phyloP scores from a whole-genome alignment of 2,888 invertebrate species.

The Pandemis cinnamomeana region DNA sequence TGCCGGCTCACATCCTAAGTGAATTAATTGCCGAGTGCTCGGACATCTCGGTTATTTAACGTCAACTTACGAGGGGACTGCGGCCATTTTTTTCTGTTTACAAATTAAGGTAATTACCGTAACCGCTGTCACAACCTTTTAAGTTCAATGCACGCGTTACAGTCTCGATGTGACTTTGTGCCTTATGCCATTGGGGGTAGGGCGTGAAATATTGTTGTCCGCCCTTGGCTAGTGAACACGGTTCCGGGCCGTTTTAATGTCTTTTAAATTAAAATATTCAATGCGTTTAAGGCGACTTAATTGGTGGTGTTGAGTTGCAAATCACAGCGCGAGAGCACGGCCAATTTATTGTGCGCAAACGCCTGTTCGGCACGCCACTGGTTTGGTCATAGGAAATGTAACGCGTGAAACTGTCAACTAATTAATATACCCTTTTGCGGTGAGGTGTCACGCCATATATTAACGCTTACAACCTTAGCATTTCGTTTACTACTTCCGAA shows the following conservation, averaged over 20 bases:
- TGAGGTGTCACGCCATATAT: slow-evolving; percentile 34
- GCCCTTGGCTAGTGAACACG: slow-evolving; percentile 60
- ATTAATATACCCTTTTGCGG: slow-evolving; percentile 46
- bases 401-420: slow-evolving; percentile 39
- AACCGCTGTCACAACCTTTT: slow-evolving; percentile 81
- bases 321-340: slow-evolving; percentile 52
- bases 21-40: slow-evolving; percentile 51
- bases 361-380: slow-evolving; percentile 44
- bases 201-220: slow-evolving; percentile 70
- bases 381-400: slow-evolving; percentile 51
- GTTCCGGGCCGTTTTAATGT: slow-evolving; percentile 79
- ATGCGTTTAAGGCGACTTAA: slow-evolving; percentile 62
- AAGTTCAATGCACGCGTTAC: slow-evolving; percentile 78
- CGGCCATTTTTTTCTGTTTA: slow-evolving; percentile 76
- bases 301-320: slow-evolving; percentile 61
- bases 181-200: slow-evolving; percentile 62
- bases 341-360: slow-evolving; percentile 46
- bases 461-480: slow-evolving; percentile 37
- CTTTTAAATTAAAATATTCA: slow-evolving; percentile 73
- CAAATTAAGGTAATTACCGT: slow-evolving; percentile 81
- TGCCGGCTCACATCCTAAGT: slow-evolving; percentile 59
- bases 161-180: slow-evolving; percentile 46
- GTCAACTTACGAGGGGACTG: slow-evolving; percentile 63
- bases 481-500: slow-evolving; percentile 41
- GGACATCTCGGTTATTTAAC: slow-evolving; percentile 61